phyloP scores from a whole-genome alignment of 2,888 invertebrate genomes.

The Rhagonycha lutea region DNA sequence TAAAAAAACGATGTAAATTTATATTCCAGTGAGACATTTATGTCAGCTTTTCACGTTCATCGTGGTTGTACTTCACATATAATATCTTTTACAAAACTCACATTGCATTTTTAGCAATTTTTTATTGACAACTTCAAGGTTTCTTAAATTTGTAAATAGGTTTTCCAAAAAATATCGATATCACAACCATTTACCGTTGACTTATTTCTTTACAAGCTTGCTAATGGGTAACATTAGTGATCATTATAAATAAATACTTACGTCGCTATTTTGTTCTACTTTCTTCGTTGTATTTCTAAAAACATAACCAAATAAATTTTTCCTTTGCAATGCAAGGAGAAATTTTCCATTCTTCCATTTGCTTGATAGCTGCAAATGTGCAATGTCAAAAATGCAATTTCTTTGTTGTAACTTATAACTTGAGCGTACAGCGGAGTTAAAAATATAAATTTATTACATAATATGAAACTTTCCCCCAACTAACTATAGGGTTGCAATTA shows the following conservation, averaged over 20 bases:
- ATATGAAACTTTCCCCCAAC: conserved; percentile 9
- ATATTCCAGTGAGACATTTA: not conserved
- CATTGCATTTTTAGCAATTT: not conserved
- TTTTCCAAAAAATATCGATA: not conserved
- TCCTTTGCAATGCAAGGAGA: too few relatives aligned
- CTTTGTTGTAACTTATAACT: not conserved
- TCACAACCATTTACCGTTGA: not conserved
- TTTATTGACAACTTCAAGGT: not conserved
- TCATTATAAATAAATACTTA: too few relatives aligned
- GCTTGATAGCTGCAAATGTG: not conserved
- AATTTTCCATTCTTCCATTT: not conserved
- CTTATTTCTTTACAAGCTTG: not conserved
- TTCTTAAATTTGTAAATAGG: not conserved
- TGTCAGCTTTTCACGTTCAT: conserved; percentile 5
- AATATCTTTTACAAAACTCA: not conserved
- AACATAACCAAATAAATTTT: too few relatives aligned
- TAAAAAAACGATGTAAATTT: conserved; percentile 8
- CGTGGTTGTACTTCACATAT: conserved; percentile 1
- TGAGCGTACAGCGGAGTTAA: not conserved
- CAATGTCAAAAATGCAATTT: not conserved
- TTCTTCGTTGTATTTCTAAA: too few relatives aligned
- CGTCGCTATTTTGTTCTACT: not conserved
- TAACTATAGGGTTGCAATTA: conserved; percentile 15
- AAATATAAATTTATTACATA: conserved; percentile 11
- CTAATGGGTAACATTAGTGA: not conserved